A percentile compares a stretch with the other conserved stretches of the same genome.
Conservation (phyloP, 2,797 vertebrate genomes). For the Darevskia mixta region DNA sequence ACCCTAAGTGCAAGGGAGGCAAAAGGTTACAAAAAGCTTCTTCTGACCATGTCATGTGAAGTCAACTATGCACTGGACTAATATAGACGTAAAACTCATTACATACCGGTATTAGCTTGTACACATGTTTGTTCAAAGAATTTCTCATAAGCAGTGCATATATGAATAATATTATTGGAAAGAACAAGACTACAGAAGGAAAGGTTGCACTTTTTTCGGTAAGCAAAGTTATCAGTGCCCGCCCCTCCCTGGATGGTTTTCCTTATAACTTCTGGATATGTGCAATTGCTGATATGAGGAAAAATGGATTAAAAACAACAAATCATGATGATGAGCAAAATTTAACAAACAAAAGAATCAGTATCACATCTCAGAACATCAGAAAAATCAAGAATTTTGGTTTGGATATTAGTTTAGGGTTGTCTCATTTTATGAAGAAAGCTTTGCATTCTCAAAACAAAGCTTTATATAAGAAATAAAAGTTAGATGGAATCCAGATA, state of each 20-base stretch:
- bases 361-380: background rate
- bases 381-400: background rate
- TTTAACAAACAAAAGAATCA: background rate
- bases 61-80: background rate
- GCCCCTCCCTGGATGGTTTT: background rate
- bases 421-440: no score
- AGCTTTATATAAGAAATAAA: background rate
- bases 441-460: no score
- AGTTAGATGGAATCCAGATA: background rate
- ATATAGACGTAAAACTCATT: no score
- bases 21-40: background rate
- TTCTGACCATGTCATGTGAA: background rate
- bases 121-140: background rate
- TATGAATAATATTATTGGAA: no score
- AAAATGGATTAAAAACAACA: background rate
- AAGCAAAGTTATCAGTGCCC: background rate
- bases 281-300: background rate
- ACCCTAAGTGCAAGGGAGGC: conserved; percentile 25
- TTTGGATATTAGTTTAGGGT: background rate
- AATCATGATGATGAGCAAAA: no score
- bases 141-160: no score
- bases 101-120: background rate
- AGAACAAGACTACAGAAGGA: background rate
- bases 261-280: no score
- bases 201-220: background rate